A percentile compares a stretch with the other conserved stretches of the same genome.
Evolutionary conservation across 2,888 invertebrate species (phyloP).

Genomic region (Apodemia hepburni): DNA sequence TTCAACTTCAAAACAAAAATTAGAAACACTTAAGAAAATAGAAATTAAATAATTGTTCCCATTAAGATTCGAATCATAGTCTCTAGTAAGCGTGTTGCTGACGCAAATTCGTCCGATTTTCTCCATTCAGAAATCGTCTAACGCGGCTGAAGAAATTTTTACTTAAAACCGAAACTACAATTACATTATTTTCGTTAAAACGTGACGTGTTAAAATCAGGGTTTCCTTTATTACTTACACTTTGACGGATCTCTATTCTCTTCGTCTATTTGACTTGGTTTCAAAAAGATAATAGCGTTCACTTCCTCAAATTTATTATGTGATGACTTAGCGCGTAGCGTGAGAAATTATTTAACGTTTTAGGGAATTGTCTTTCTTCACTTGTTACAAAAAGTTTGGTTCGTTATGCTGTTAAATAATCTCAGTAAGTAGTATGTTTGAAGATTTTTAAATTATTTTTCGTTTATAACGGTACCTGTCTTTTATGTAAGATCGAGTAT

Average conservation of each 20-base stretch:
- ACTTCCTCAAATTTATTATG: slow-evolving; percentile 70
- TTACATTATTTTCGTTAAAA: too few species aligned
- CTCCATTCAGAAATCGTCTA: too few species aligned
- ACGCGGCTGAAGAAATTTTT: too few species aligned
- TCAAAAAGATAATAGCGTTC: slow-evolving; percentile 62
- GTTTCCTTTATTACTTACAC: background rate
- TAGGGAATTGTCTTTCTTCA: slow-evolving; percentile 38
- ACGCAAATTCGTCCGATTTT: too few species aligned
- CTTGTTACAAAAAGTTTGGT: slow-evolving; percentile 16
- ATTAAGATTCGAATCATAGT: too few species aligned
- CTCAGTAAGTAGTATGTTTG: background rate
- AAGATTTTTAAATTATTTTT: background rate
- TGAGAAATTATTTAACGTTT: slow-evolving; percentile 65
- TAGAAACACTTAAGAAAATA: too few species aligned
- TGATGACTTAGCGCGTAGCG: slow-evolving; percentile 60
- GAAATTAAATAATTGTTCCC: too few species aligned
- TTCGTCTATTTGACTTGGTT: slow-evolving; percentile 58
- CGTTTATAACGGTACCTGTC: background rate
- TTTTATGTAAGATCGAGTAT: too few species aligned
- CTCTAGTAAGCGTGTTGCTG: too few species aligned
- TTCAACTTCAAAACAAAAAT: too few species aligned
- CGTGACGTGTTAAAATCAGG: background rate
- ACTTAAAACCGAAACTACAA: too few species aligned
- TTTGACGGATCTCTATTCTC: slow-evolving; percentile 31
- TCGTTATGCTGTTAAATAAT: background rate